phyloP scores from a whole-genome alignment of 2,888 invertebrate genomes.

The Himalopsyche tibetana region DNA sequence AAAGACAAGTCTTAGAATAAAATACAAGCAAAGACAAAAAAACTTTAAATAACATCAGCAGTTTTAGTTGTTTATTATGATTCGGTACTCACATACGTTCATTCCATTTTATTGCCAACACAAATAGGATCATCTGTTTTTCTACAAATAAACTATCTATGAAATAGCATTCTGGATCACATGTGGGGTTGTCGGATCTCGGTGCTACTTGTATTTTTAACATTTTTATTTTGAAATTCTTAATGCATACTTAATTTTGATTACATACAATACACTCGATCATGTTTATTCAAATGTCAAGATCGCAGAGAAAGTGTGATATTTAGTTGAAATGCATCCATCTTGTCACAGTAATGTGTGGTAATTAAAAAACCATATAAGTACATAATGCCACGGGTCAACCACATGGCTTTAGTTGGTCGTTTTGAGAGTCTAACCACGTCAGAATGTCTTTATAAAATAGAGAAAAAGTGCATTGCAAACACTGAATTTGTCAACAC shows the following conservation, averaged over 20 bases:
- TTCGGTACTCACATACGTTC: conserved; percentile 10
- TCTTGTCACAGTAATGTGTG: no score
- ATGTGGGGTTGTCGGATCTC: conserved; percentile 1
- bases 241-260: neutral
- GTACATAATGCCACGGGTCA: no score
- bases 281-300: no score
- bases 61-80: neutral
- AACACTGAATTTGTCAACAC: no score
- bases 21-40: neutral
- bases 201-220: neutral
- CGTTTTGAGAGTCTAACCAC: no score
- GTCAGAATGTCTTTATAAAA: no score
- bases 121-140: neutral
- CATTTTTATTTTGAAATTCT: neutral
- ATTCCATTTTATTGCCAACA: conserved; percentile 6
- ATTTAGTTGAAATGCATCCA: no score
- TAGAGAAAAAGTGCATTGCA: no score
- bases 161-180: neutral
- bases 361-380: no score
- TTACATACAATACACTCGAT: no score
- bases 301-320: no score
- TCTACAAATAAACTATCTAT: neutral
- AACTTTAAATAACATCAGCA: neutral
- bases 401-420: no score
- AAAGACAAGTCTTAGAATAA: neutral